A percentile compares a stretch with the other conserved stretches of the same genome.
phyloP scores from a whole-genome alignment of 2,113 vertebrate genomes.

The Leucosticte australis region DNA sequence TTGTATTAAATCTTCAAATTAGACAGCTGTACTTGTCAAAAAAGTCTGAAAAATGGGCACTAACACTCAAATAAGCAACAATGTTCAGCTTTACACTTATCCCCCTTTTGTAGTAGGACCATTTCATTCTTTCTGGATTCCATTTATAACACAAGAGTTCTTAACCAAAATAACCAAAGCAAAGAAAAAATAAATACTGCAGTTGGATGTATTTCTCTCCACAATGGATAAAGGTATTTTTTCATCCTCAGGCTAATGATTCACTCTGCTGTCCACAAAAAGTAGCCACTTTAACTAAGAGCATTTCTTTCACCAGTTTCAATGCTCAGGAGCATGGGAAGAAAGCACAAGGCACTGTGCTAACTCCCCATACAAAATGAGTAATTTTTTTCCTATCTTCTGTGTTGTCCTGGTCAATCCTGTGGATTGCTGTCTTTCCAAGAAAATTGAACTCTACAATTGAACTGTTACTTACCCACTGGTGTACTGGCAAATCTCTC shows the following conservation, averaged over 20 bases:
- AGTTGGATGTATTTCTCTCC: not conserved
- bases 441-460: accelerated
- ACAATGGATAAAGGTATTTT: not conserved
- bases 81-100: not conserved
- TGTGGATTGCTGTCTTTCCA: not conserved
- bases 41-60: not conserved
- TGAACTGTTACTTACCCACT: constrained; percentile 74
- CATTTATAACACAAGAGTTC: not conserved
- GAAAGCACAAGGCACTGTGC: not conserved
- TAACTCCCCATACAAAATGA: not conserved
- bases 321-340: not conserved
- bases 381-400: not conserved
- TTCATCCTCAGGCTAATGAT: not conserved
- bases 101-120: not conserved
- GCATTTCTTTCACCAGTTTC: not conserved
- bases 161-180: not conserved
- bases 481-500: constrained; percentile 77
- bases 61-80: not conserved
- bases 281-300: not conserved
- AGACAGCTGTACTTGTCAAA: not conserved
- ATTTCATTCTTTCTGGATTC: not conserved
- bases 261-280: not conserved
- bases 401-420: not conserved
- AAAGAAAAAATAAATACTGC: not conserved
- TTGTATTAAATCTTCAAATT: not conserved